Percentiles rank a stretch among this genome's conserved stretches.
These are phyloP conservation scores for Apogon talboti DNA, from an alignment of 2,797 vertebrate genomes.

Conservation along the genomic window DNA sequence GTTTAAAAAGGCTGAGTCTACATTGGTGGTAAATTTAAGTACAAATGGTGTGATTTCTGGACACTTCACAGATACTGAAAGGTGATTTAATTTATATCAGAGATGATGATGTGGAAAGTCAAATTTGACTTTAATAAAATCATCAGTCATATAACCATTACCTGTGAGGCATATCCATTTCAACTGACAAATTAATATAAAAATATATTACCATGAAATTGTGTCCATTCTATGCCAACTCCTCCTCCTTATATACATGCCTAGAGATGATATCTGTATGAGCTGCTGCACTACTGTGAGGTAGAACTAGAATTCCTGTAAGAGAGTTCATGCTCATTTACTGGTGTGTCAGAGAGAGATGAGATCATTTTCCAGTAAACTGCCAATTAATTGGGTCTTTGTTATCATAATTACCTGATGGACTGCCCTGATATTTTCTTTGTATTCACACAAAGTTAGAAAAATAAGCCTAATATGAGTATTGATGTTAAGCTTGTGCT, in stretches of 20 bases:
- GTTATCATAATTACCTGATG: neutral
- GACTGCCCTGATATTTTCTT: neutral
- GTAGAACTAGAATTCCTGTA: slow-evolving; percentile 30
- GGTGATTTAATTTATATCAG: no score
- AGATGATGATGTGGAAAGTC: neutral
- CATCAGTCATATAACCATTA: neutral
- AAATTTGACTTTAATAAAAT: no score
- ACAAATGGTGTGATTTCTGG: no score
- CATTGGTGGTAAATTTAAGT: no score
- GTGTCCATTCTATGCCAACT: slow-evolving; percentile 1
- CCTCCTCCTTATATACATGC: neutral
- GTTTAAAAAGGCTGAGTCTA: no score
- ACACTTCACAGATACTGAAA: no score
- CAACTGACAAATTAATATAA: slow-evolving; percentile 17
- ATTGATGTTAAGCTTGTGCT: no score
- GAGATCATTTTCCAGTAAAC: slow-evolving; percentile 32
- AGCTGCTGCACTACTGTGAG: neutral
- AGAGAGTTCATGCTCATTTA: slow-evolving; percentile 23
- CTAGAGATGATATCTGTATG: slow-evolving; percentile 24
- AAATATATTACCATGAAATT: slow-evolving; percentile 8
- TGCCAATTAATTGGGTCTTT: slow-evolving; percentile 28
- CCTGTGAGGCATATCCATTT: slow-evolving; percentile 3
- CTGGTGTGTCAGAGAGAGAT: neutral
- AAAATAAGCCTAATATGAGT: neutral
- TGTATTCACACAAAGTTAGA: neutral